A percentile compares a stretch with the other conserved stretches of the same genome.
Conservation (phyloP, 1,140 invertebrate genomes). For the Hermetia illucens region DNA sequence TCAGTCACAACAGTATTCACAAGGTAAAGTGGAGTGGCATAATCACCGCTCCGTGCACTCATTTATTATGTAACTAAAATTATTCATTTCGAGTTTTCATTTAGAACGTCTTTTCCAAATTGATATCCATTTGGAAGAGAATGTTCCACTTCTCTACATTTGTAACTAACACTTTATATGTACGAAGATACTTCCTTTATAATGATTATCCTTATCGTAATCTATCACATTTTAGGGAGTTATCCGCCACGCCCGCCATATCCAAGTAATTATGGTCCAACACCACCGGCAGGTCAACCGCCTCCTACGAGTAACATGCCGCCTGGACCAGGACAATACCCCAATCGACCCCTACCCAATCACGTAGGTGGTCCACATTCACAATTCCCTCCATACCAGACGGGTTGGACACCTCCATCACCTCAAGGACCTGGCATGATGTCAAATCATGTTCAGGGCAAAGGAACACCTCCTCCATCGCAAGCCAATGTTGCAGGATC, state of each 20-base stretch:
- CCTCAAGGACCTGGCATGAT: constrained; percentile 25
- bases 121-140: too few species aligned
- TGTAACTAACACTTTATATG: too few species aligned
- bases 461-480: constrained; percentile 23
- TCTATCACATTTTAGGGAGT: constrained; percentile 21
- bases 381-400: constrained; percentile 35
- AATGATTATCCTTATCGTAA: not conserved
- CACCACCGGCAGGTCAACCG: constrained; percentile 18
- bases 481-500: constrained; percentile 18
- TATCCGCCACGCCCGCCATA: constrained; percentile 41
- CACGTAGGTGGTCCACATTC: constrained; percentile 35
- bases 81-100: not conserved
- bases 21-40: too few species aligned
- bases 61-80: not conserved
- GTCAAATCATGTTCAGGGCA: constrained; percentile 28
- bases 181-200: too few species aligned
- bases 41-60: not conserved
- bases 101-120: too few species aligned
- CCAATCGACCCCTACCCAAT: constrained; percentile 35
- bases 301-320: constrained; percentile 30
- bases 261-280: constrained; percentile 34
- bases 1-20: constrained; percentile 39
- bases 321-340: constrained; percentile 31
- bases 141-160: too few species aligned
- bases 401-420: constrained; percentile 27